phyloP scores from a whole-genome alignment of 2,888 invertebrate genomes.

The Sphecodes monilicornis region DNA sequence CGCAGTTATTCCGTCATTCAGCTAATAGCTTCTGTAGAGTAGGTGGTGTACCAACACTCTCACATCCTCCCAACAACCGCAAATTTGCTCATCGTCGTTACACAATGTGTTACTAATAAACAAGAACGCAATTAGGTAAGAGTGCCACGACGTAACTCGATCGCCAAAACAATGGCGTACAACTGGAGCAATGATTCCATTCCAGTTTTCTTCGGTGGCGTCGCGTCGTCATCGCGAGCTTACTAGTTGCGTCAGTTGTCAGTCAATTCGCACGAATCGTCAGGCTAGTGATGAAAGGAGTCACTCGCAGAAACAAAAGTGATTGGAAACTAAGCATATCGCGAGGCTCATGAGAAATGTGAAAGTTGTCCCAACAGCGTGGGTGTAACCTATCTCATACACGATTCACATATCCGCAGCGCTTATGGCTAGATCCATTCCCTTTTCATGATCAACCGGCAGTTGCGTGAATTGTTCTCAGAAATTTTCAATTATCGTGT shows the following conservation, averaged over 20 bases:
- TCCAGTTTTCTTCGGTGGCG: constrained; percentile 17
- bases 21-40: not conserved
- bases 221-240: not conserved
- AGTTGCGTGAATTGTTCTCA: not conserved
- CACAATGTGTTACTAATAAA: constrained; percentile 22
- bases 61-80: not conserved
- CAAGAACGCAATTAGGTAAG: constrained; percentile 36
- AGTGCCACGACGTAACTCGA: not conserved
- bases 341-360: constrained; percentile 77
- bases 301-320: constrained; percentile 46
- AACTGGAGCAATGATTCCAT: constrained; percentile 45
- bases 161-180: constrained; percentile 33
- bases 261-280: constrained; percentile 69
- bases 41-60: not conserved
- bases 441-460: not conserved
- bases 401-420: constrained; percentile 50
- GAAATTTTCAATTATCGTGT: constrained; percentile 20
- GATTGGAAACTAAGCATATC: constrained; percentile 29
- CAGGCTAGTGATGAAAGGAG: constrained; percentile 45
- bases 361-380: constrained; percentile 76
- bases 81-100: constrained; percentile 11
- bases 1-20: not conserved
- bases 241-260: constrained; percentile 60
- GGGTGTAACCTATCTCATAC: constrained; percentile 82
- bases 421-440: constrained; percentile 17